Base-by-base conservation (phyloP, 2,113 vertebrate species). In the Catagonus wagneri region DNA sequence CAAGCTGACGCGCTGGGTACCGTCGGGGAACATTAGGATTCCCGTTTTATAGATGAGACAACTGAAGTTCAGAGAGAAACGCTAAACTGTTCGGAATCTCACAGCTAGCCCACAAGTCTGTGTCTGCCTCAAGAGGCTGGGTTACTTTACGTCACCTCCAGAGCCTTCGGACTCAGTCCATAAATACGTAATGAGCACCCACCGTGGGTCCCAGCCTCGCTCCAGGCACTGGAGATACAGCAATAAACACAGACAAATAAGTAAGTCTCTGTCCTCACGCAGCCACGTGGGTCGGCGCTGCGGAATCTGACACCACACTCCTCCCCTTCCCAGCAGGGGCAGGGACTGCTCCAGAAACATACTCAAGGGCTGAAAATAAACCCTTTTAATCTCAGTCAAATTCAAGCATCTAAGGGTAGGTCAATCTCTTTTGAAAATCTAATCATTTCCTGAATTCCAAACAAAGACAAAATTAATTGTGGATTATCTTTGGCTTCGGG, bases 371-470 rank as follows among this genome's bases (percentile, higher is more conserved):
- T 29, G 11, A 78, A 93, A 78, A 89, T 68, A 81, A 94, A 50
- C 89, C 52, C 88, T 72, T 68, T 20, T 94, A 72, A 97, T 91
- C 89, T 95, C 91, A 85, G 44, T 60, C 89, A 93, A 89, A 96
- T 78, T 69, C 84, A 93, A 89, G 71, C 58, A 79, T 69, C 52
- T 75, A 91, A 93, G 56, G 71, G 95, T 75, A 91, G 87, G 95
- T 95, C 94, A 79, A 84, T 78, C 74, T 89, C 63, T 56, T 85
- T 74, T 74, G 85, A 94, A 97, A 96, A 96, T 93, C 96, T 89
- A 96, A 97, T 97, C 89, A 94, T 95, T 97, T 95, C 74, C 56
- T 85, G 88, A 95, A 89, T 97, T 96, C 74, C 86, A 94, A 96
- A 95, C 92, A 96, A 96, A 96, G 79, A 94, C 29, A 34, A 95